Evolutionary conservation across 2,888 invertebrate genomes (phyloP), one percentile per base, ranked within the genome.

Genomic region (Caenorhabditis becei): DNA sequence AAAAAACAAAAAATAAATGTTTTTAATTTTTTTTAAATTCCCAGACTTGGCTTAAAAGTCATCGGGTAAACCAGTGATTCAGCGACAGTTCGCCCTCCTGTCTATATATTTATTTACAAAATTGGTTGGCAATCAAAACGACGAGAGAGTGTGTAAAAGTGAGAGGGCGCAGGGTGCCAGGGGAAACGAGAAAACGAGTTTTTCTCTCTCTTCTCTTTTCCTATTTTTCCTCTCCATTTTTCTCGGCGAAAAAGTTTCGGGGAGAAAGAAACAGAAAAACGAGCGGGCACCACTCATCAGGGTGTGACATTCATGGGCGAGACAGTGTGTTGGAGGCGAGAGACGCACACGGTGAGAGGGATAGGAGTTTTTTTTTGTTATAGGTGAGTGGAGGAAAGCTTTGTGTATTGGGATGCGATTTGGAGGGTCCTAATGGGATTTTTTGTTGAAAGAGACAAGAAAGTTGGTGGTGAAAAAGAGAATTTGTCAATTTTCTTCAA

Each of bases 121-220:
- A 47, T 47, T 47, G 47, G 47, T 47, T 47, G 47, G 47, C 47
- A 47, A 47, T 47, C 47, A 18, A n/a, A 47, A 32, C 32, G 4
- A 14, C 41, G 47, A 47, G 18, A 47, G 4, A 41, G 5, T 32
- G 32, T 32, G 10, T 32, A 7, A 7, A 11, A 2, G 7, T 7
- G 18, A 18, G 47, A 47, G 47, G 10, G 18, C 4, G 47, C 18
- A 47, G 47, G 47, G 41, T 16, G 41, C 41, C 10, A 16, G 16
- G 41, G 16, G 3, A 41, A 20, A 47, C 4, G 20, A 18, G 18
- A 20, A 47, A 47, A 47, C 47, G 41, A 41, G 41, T 41, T 41
- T 41, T 41, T 16, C 41, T 16, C 41, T 41, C 41, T 16, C 14
- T 41, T 10, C 41, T 16, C 3, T 16, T 41, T 47, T 18, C 2